Conservation (phyloP, 1,140 invertebrate genomes). For the Brachionus asplanchnoidis region DNA sequence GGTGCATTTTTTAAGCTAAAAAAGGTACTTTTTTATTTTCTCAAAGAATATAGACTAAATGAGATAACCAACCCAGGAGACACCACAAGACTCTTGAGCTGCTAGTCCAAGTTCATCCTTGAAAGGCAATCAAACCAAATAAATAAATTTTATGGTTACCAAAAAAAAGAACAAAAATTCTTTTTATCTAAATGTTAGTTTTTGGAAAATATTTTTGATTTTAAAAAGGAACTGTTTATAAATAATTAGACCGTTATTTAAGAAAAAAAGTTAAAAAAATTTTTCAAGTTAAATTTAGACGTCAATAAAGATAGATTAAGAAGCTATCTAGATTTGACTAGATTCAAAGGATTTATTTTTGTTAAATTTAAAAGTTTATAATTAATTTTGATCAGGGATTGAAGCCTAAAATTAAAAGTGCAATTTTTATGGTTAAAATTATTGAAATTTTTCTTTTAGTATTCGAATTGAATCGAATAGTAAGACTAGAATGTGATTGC, state of each 20-base stretch:
- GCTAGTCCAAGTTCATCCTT: background rate
- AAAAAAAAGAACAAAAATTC: background rate
- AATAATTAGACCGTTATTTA: background rate
- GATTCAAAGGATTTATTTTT: slow-evolving; percentile 12
- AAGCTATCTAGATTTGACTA: background rate
- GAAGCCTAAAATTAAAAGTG: background rate
- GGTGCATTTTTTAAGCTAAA: background rate
- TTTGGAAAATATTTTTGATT: background rate
- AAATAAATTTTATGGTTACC: background rate
- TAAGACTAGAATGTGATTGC: background rate
- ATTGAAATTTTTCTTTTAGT: background rate
- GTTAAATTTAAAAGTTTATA: slow-evolving; percentile 20
- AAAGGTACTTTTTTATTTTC: background rate
- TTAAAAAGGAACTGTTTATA: background rate
- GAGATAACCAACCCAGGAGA: background rate
- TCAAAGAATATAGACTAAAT: background rate
- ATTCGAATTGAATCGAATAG: background rate
- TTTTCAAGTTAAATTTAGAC: background rate
- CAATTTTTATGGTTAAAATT: background rate
- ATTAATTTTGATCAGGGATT: background rate
- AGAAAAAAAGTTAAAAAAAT: background rate
- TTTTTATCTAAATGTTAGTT: background rate
- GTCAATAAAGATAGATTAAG: background rate
- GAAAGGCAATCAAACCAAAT: background rate
- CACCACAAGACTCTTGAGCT: background rate